Percentiles rank a stretch among this genome's conserved stretches.
Evolutionary conservation across 2,113 vertebrate genomes (phyloP).

Genomic region (Saguinus midas): DNA sequence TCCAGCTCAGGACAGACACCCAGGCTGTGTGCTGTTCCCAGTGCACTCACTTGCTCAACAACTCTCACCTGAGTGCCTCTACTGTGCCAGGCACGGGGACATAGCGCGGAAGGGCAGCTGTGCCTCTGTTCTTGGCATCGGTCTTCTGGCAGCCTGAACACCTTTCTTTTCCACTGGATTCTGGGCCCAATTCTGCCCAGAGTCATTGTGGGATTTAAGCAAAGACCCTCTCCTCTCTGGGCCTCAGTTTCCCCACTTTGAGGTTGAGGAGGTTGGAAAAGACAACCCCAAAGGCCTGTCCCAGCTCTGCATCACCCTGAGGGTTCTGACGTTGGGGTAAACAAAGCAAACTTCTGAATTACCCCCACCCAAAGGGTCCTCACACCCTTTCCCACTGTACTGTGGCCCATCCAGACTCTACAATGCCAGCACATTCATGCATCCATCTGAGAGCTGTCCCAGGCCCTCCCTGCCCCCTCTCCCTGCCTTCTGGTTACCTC

Average conservation of each 20-base stretch:
- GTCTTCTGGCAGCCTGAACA: neutral
- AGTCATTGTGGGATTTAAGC: neutral
- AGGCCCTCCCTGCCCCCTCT: neutral
- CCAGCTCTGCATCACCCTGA: neutral
- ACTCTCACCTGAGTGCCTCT: neutral
- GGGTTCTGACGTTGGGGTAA: neutral
- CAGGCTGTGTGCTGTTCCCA: neutral
- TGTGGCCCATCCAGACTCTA: fast-evolving
- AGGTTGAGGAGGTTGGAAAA: neutral
- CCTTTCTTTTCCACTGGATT: neutral
- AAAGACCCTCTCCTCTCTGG: neutral
- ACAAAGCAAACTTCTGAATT: neutral
- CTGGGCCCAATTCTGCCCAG: neutral
- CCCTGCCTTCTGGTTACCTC: neutral
- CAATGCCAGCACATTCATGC: fast-evolving
- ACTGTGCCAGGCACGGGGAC: fast-evolving
- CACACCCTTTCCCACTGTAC: neutral
- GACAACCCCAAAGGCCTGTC: neutral
- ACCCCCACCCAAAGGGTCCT: fast-evolving
- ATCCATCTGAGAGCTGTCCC: neutral
- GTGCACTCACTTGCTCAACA: fast-evolving
- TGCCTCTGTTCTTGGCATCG: neutral
- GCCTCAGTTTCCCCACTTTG: neutral
- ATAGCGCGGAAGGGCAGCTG: fast-evolving
- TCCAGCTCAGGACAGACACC: neutral